Percentiles rank a stretch among this genome's conserved stretches.
Conservation (phyloP, 2,113 vertebrate species). For the Clupea harengus region DNA sequence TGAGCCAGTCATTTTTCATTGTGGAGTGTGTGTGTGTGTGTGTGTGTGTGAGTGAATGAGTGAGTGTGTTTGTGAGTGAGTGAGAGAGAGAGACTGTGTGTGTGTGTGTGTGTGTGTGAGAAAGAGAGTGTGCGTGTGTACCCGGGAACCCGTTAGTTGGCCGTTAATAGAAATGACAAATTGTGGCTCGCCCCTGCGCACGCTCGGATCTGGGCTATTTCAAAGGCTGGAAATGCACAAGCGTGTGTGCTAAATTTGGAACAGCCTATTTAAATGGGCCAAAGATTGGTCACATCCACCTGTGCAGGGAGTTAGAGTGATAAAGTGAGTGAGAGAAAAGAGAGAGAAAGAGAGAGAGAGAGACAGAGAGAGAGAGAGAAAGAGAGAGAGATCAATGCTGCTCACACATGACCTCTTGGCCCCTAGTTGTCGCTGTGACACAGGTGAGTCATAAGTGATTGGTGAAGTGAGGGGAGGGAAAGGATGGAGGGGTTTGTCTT, state of each 20-base stretch:
- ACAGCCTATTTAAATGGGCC: conserved; percentile 44
- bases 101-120: conserved; percentile 30
- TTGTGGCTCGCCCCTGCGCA: neutral
- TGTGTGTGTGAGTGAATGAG: neutral
- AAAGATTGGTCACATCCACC: conserved; percentile 40
- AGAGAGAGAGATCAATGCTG: conserved; percentile 3
- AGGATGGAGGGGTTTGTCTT: neutral
- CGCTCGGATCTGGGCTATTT: conserved; percentile 24
- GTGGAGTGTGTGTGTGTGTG: neutral
- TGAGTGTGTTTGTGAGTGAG: neutral
- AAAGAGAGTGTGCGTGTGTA: neutral
- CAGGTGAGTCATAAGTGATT: conserved; percentile 38
- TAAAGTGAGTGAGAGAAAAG: neutral
- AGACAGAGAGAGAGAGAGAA: neutral
- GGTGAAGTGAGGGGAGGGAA: neutral
- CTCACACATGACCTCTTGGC: conserved; percentile 18
- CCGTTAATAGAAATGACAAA: conserved; percentile 11
- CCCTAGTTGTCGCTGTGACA: conserved; percentile 31
- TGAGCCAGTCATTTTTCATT: conserved; percentile 44
- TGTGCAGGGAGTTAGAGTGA: neutral
- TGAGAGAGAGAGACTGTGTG: too few relatives aligned
- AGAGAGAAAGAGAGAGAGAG: conserved; percentile 13
- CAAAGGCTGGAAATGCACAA: neutral
- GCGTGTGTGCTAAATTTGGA: conserved; percentile 42
- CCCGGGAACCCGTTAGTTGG: neutral